phyloP scores from a whole-genome alignment of 2,888 invertebrate species.

The Alitta virens region DNA sequence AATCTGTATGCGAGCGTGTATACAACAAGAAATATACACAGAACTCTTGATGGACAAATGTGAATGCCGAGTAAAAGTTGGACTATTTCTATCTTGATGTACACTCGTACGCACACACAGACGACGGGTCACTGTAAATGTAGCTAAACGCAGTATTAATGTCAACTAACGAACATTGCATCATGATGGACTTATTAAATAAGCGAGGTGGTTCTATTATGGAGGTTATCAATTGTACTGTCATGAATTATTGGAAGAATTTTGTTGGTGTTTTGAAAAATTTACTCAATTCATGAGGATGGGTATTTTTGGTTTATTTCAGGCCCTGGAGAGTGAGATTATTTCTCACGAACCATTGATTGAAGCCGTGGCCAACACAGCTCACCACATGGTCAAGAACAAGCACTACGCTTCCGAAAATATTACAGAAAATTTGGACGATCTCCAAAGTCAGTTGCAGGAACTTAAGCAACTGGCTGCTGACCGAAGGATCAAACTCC shows the following conservation, averaged over 20 bases:
- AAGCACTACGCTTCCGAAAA: slow-evolving; percentile 81
- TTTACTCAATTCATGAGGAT: background rate
- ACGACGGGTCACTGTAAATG: no score
- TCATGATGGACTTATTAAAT: no score
- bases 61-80: no score
- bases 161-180: no score
- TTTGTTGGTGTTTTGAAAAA: no score
- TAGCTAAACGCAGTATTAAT: no score
- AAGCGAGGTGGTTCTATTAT: background rate
- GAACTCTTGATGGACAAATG: no score
- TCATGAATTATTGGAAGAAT: background rate
- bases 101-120: no score
- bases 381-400: slow-evolving; percentile 69
- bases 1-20: no score
- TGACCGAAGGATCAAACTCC: slow-evolving; percentile 67
- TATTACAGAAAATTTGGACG: slow-evolving; percentile 69
- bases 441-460: slow-evolving; percentile 70
- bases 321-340: slow-evolving; percentile 82
- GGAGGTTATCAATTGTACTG: background rate
- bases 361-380: slow-evolving; percentile 70
- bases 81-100: no score
- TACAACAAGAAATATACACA: no score
- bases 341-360: slow-evolving; percentile 83
- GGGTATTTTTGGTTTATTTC: slow-evolving; percentile 3
- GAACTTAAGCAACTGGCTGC: slow-evolving; percentile 66